Percentiles rank a stretch among this genome's conserved stretches.
Conservation (phyloP, 2,888 invertebrate genomes). For the Chouioia cunea region DNA sequence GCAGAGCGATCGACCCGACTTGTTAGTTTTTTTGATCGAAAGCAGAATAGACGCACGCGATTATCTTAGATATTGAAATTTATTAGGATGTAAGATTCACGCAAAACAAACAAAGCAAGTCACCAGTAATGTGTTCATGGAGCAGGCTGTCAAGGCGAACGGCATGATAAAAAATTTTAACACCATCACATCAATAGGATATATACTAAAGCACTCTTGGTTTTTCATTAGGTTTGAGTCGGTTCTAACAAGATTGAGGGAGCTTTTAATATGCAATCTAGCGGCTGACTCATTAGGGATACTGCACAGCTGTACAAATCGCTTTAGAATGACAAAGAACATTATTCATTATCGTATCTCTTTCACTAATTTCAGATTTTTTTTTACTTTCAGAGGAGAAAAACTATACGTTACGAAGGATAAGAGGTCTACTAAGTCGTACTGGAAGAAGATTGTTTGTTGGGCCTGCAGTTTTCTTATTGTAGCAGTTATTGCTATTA, state of each 20-base stretch:
- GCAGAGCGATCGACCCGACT: constrained; percentile 10
- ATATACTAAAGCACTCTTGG: constrained; percentile 48
- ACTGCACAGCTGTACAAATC: constrained; percentile 62
- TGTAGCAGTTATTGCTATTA: constrained; percentile 76
- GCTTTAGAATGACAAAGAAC: constrained; percentile 53
- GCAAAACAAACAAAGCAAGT: constrained; percentile 19
- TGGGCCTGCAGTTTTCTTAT: constrained; percentile 79
- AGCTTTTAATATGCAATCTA: constrained; percentile 62
- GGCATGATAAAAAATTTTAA: constrained; percentile 41
- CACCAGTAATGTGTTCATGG: constrained; percentile 31
- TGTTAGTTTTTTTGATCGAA: constrained; percentile 20
- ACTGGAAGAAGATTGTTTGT: constrained; percentile 75
- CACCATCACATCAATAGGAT: constrained; percentile 40
- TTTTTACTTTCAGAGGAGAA: constrained; percentile 78
- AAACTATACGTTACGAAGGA: constrained; percentile 86
- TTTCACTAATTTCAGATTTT: neutral
- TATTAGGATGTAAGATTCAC: constrained; percentile 22
- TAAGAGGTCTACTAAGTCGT: constrained; percentile 78
- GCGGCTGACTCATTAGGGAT: constrained; percentile 55
- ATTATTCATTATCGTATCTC: neutral
- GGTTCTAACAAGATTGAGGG: constrained; percentile 49
- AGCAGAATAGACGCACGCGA: constrained; percentile 27
- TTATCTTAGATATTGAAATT: constrained; percentile 29
- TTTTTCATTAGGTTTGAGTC: constrained; percentile 42
- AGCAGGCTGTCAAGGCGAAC: constrained; percentile 34